These are phyloP conservation scores for Elegia similella DNA, from an alignment of 2,888 invertebrate species.

Conservation along the genomic window DNA sequence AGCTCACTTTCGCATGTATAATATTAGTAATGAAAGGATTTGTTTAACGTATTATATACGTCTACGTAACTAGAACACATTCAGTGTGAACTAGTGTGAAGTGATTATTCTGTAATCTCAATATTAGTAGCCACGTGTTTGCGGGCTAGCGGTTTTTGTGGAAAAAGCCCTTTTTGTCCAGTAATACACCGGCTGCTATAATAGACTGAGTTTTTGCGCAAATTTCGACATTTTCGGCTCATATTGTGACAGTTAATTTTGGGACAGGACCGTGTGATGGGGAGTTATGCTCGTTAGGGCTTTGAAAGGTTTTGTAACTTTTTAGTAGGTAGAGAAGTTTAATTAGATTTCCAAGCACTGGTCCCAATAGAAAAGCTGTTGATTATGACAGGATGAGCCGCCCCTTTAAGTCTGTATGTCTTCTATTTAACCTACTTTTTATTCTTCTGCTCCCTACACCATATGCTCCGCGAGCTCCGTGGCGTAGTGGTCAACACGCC, in stretches of 20 bases:
- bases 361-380: too few species aligned
- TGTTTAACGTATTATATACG: too few species aligned
- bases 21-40: too few species aligned
- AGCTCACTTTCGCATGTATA: too few species aligned
- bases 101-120: not conserved
- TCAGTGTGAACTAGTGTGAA: too few species aligned
- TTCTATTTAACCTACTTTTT: too few species aligned
- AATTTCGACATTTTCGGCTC: not conserved
- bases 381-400: too few species aligned
- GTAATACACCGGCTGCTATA: not conserved
- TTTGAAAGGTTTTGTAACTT: not conserved
- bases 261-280: not conserved
- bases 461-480: too few species aligned
- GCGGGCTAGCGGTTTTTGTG: not conserved
- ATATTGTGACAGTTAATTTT: conserved; percentile 8
- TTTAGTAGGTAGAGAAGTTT: not conserved
- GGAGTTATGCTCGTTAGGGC: not conserved
- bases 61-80: too few species aligned
- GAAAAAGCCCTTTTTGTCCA: conserved; percentile 3
- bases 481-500: too few species aligned
- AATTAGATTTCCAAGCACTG: not conserved
- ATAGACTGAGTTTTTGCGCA: conserved; percentile 3
- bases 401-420: too few species aligned
- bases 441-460: too few species aligned
- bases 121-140: not conserved